phyloP scores from a whole-genome alignment of 2,797 vertebrate species.

The Pseudochaenichthys georgianus region DNA sequence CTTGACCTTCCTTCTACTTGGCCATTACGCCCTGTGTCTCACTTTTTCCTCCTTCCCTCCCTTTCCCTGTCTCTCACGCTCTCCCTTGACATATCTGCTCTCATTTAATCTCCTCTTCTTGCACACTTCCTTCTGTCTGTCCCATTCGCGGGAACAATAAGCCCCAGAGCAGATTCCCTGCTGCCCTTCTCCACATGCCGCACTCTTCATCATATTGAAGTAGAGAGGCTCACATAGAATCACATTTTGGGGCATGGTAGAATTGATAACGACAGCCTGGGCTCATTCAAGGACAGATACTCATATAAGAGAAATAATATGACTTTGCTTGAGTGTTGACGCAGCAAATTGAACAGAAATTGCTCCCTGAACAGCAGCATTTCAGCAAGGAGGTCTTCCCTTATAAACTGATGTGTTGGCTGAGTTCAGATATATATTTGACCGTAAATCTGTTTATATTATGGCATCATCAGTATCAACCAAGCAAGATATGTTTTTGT shows the following conservation, averaged over 20 bases:
- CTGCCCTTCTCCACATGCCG: not conserved
- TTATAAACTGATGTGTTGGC: not conserved
- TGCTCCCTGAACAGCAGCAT: not conserved
- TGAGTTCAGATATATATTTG: not conserved
- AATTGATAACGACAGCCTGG: slow-evolving; percentile 15
- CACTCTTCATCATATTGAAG: not conserved
- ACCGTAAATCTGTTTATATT: slow-evolving; percentile 7
- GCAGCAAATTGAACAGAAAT: not conserved
- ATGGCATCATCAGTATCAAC: slow-evolving; percentile 4
- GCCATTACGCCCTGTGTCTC: slow-evolving; percentile 1
- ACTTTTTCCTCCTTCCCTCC: slow-evolving; percentile 6
- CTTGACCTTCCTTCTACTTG: slow-evolving; percentile 22
- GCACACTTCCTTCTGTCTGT: slow-evolving; percentile 21
- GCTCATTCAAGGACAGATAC: not conserved
- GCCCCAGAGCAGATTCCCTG: slow-evolving; percentile 11
- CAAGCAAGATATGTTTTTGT: not conserved
- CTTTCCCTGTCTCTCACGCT: not conserved
- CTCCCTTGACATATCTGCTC: slow-evolving; percentile 27
- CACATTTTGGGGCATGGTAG: not conserved
- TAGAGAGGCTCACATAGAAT: not conserved
- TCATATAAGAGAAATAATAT: not conserved
- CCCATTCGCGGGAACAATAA: not conserved
- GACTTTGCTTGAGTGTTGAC: not conserved
- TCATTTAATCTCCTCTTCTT: slow-evolving; percentile 26
- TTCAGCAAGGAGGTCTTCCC: not conserved